Base-by-base conservation (phyloP, 2,797 vertebrate genomes). In the Sitta carolinensis region DNA sequence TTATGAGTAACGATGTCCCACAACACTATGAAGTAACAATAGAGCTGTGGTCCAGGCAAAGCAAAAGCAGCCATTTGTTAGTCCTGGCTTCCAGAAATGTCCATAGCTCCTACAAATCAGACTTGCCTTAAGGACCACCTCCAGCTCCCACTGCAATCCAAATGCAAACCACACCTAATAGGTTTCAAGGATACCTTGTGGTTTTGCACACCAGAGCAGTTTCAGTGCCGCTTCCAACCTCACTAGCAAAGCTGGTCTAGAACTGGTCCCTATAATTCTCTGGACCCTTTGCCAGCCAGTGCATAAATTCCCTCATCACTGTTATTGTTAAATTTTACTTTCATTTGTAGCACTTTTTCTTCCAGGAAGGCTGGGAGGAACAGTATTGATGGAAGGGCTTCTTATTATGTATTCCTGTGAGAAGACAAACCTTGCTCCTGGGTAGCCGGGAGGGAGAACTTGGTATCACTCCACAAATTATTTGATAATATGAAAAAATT, bases 1-100 rank as follows among this genome's bases (percentile, higher is more conserved):
- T 87, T 91, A 93, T 73, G 82, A 91, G 45, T 84, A 89, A 95
- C 0, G 42, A 93, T 82, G 74, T 77, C 92, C 84, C 54, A 47
- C 69, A 78, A 87, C 61, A 29, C 70, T 57, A 26, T 17, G 67
- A 67, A 91, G 55, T 27, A 89, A 94, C 75, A 93, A 92, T 50
- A 69, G 59, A 82, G 67, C 85, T 79, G 70, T 19, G 59, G 55
- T 42, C 81, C 51, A 73, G 74, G 74, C 94, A 87, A 61, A 85
- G 74, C 61, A 80, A 61, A 89, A 58, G 70, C 12, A 93, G 61
- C 38, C 61, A 63, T 36, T 85, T 55, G 5, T 85, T 67, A 74
- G 47, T 75, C 38, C 89, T 91, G 68, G 52, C 75, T 83, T 43
- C 64, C 57, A 21, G 45, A 72, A n/a, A 87, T 13, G 26, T 57